These are phyloP conservation scores for Brachionus rubens DNA, from an alignment of 1,140 invertebrate genomes.

Conservation along the genomic window DNA sequence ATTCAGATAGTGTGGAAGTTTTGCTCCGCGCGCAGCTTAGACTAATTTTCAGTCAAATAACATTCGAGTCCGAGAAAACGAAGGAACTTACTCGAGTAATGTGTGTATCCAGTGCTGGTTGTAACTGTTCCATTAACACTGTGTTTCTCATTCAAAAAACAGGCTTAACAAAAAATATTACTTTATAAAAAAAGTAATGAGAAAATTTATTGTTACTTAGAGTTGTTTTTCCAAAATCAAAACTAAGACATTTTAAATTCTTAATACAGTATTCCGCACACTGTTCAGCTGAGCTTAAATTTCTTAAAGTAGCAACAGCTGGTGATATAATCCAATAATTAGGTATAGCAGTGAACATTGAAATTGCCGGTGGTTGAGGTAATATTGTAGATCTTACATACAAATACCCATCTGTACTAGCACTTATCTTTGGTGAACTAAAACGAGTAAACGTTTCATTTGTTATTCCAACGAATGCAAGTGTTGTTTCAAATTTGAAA, in stretches of 20 bases:
- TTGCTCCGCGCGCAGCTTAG: too few species aligned
- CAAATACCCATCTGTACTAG: conserved; percentile 11
- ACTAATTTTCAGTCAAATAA: too few species aligned
- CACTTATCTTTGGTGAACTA: background rate
- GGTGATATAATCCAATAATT: conserved; percentile 8
- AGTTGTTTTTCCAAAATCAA: conserved; percentile 1
- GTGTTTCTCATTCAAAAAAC: conserved; percentile 23
- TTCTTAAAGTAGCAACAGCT: background rate
- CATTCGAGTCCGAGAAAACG: too few species aligned
- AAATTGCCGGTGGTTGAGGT: conserved; percentile 19
- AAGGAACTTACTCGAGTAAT: conserved; percentile 37
- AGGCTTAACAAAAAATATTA: background rate
- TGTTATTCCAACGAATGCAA: background rate
- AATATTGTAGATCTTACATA: conserved; percentile 27
- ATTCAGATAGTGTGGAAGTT: too few species aligned
- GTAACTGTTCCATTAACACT: conserved; percentile 1
- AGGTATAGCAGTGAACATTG: conserved; percentile 23
- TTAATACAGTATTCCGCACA: conserved; percentile 22
- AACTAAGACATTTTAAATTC: conserved; percentile 35
- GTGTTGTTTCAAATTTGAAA: background rate
- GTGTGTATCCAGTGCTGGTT: background rate
- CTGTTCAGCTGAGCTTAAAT: background rate
- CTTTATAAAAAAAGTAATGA: background rate
- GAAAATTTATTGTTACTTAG: background rate
- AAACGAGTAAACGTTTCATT: conserved; percentile 33